phyloP scores from a whole-genome alignment of 2,888 invertebrate genomes.

The Penaeus monodon region DNA sequence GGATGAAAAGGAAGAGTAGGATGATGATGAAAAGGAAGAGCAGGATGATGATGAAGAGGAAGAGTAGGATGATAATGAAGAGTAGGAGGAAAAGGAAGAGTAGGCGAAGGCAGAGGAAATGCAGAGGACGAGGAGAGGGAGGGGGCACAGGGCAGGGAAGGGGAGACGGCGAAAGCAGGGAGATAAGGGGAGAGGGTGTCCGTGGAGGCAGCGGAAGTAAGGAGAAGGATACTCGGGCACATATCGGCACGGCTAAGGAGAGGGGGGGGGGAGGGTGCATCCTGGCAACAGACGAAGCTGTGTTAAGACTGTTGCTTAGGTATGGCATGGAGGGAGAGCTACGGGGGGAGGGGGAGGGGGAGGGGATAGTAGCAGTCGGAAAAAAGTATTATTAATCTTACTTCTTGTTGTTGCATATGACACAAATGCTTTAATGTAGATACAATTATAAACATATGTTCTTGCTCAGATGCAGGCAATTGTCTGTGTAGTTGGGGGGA shows the following conservation, averaged over 20 bases:
- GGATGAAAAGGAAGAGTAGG: neutral
- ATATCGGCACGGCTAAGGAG: neutral
- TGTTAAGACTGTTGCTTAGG: too few relatives aligned
- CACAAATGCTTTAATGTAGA: too few relatives aligned
- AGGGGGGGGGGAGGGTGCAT: neutral
- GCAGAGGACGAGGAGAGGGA: neutral
- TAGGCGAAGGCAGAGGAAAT: neutral
- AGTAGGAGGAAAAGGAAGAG: conserved; percentile 1
- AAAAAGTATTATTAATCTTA: too few relatives aligned
- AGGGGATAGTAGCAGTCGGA: too few relatives aligned
- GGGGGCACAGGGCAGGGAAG: neutral
- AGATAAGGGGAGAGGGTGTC: conserved; percentile 3
- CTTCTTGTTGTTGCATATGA: too few relatives aligned
- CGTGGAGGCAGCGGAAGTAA: neutral
- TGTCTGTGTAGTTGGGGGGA: too few relatives aligned
- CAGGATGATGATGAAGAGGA: neutral
- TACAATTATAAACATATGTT: too few relatives aligned
- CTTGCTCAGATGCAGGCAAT: too few relatives aligned
- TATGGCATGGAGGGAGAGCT: too few relatives aligned
- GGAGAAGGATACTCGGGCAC: too few relatives aligned
- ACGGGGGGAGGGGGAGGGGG: too few relatives aligned
- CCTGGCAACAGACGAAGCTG: too few relatives aligned
- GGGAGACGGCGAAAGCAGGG: neutral
- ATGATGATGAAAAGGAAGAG: conserved; percentile 2
- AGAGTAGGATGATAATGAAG: neutral